These are phyloP conservation scores for Gadus macrocephalus DNA, from an alignment of 2,113 vertebrate species.

Conservation along the genomic window DNA sequence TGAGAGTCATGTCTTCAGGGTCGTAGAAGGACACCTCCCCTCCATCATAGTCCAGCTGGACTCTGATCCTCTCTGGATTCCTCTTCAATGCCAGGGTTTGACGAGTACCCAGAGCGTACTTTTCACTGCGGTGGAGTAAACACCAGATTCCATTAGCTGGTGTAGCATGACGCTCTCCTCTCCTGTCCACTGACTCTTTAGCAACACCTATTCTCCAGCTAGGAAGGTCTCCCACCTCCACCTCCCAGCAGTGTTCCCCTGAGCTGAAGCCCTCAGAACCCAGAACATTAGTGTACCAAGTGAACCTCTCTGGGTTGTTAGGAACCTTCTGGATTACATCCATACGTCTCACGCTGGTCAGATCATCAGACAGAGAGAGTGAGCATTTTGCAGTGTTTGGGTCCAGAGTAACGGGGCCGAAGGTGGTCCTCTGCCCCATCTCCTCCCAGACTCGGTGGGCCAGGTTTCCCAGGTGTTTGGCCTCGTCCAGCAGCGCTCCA, in stretches of 20 bases:
- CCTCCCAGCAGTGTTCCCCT: constrained; percentile 25
- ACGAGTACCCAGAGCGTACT: neutral
- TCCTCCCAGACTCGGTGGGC: constrained; percentile 21
- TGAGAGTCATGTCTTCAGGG: too few relatives aligned
- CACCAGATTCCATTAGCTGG: too few relatives aligned
- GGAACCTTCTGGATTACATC: neutral
- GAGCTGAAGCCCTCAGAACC: constrained; percentile 48
- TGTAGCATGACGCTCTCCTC: too few relatives aligned
- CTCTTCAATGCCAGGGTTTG: neutral
- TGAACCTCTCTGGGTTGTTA: constrained; percentile 40
- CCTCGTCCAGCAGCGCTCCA: too few relatives aligned
- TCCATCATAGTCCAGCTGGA: too few relatives aligned
- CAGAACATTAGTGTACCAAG: neutral
- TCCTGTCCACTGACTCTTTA: too few relatives aligned
- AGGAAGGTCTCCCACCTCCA: too few relatives aligned
- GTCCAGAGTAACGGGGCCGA: constrained; percentile 49
- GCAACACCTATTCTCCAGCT: too few relatives aligned
- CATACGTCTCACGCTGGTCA: constrained; percentile 28
- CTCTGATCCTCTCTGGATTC: neutral
- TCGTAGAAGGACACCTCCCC: too few relatives aligned
- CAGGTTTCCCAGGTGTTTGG: too few relatives aligned
- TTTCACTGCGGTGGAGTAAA: neutral
- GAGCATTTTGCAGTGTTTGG: constrained; percentile 28
- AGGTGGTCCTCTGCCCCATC: constrained; percentile 37
- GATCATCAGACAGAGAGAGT: constrained; percentile 49